Conservation (phyloP, 2,113 vertebrate genomes). For the Pyrgilauda ruficollis region DNA sequence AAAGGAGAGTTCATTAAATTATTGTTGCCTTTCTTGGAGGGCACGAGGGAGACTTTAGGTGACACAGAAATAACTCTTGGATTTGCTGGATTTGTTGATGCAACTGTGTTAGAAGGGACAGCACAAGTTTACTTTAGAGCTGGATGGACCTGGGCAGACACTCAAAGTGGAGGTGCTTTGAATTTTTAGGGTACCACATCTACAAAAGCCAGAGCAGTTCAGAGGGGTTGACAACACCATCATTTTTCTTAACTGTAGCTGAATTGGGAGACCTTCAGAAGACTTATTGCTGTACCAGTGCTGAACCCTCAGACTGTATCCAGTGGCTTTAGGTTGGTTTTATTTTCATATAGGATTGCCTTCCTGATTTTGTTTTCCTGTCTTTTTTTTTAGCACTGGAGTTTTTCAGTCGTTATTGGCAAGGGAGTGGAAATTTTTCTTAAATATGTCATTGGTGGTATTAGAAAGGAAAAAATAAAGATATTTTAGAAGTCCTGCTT, state of each 20-base stretch:
- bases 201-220: not conserved
- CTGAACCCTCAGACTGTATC: not conserved
- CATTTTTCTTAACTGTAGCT: not conserved
- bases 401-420: not conserved
- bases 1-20: not conserved
- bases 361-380: slow-evolving; percentile 15
- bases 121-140: not conserved
- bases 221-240: not conserved
- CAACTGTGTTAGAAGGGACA: not conserved
- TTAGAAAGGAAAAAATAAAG: slow-evolving; percentile 15
- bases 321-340: not conserved
- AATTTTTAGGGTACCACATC: not conserved
- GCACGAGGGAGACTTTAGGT: rapidly evolving
- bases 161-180: not conserved
- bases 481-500: not conserved
- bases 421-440: not conserved
- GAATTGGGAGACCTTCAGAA: not conserved
- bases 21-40: not conserved
- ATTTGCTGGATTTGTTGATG: not conserved
- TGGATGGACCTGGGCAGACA: not conserved
- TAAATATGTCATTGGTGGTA: not conserved
- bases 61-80: not conserved
- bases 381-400: not conserved
- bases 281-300: not conserved
- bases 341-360: not conserved